Percentiles rank a stretch among this genome's conserved stretches.
Conservation (phyloP, 2,888 invertebrate species). For the Protonemura montana region DNA sequence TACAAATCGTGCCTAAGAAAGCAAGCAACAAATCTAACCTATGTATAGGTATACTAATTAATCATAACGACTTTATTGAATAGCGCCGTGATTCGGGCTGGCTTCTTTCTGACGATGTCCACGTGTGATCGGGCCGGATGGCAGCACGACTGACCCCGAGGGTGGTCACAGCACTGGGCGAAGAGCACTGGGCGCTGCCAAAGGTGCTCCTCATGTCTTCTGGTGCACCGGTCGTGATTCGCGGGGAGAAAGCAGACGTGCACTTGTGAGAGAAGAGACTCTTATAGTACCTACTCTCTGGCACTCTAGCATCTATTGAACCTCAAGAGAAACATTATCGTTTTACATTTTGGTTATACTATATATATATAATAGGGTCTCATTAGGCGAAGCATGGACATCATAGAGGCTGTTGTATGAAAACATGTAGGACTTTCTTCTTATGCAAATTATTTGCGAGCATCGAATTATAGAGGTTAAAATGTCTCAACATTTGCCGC, state of each 20-base stretch:
- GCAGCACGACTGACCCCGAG: constrained; percentile 13
- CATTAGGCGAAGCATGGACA: not conserved
- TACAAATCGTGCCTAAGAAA: not conserved
- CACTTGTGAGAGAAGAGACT: not conserved
- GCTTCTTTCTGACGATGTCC: not conserved
- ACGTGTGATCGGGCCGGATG: not conserved
- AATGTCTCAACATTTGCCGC: not conserved
- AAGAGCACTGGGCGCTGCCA: too few relatives aligned
- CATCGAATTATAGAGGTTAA: constrained; percentile 7
- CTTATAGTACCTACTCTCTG: too few relatives aligned
- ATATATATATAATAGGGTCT: constrained; percentile 2
- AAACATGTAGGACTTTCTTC: not conserved
- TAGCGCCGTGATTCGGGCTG: constrained; percentile 9
- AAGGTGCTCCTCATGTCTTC: too few relatives aligned
- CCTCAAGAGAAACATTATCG: not conserved
- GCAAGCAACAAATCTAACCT: not conserved
- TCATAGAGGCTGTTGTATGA: not conserved
- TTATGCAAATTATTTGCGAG: not conserved
- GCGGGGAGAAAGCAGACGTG: not conserved
- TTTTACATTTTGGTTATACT: not conserved
- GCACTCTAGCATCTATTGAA: not conserved
- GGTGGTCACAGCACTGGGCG: not conserved
- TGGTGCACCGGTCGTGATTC: not conserved
- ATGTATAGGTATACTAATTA: not conserved
- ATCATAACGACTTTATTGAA: constrained; percentile 31